Conservation (phyloP, 2,113 vertebrate genomes). For the Ahaetulla prasina region DNA sequence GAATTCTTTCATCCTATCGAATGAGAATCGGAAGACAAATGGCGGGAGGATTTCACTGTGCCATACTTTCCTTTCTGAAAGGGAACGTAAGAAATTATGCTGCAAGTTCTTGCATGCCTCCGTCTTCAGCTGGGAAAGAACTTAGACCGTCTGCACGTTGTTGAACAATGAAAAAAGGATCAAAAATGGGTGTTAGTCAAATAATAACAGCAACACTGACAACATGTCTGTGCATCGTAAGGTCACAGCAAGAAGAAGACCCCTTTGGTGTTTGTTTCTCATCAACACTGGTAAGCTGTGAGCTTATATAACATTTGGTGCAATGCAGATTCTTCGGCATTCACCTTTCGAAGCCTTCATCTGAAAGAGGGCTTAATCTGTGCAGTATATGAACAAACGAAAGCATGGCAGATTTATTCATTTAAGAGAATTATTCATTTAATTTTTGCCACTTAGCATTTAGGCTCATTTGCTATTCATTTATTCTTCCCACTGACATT, state of each 20-base stretch:
- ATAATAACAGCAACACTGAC: slow-evolving; percentile 2
- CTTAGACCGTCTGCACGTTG: neutral
- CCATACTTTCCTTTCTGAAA: neutral
- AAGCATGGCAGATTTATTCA: slow-evolving; percentile 61
- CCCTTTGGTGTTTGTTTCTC: slow-evolving; percentile 30
- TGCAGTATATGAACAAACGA: slow-evolving; percentile 53
- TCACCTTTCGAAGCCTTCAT: slow-evolving; percentile 40
- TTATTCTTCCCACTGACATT: slow-evolving; percentile 74
- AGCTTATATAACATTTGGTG: slow-evolving; percentile 26
- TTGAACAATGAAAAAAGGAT: neutral
- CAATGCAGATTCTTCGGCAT: slow-evolving; percentile 36
- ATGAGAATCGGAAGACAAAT: neutral
- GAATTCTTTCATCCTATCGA: neutral
- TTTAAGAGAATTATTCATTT: slow-evolving; percentile 74
- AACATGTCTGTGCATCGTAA: neutral
- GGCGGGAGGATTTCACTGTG: neutral
- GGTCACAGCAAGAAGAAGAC: neutral
- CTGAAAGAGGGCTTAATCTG: slow-evolving; percentile 49
- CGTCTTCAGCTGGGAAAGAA: too few relatives aligned
- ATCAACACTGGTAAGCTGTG: slow-evolving; percentile 12
- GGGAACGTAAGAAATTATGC: neutral
- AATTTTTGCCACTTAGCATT: slow-evolving; percentile 69
- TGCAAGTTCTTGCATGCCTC: neutral
- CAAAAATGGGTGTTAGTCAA: neutral
- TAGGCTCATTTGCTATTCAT: slow-evolving; percentile 68